Evolutionary conservation across 2,888 invertebrate species (phyloP).

Genomic region (Antitype chi): DNA sequence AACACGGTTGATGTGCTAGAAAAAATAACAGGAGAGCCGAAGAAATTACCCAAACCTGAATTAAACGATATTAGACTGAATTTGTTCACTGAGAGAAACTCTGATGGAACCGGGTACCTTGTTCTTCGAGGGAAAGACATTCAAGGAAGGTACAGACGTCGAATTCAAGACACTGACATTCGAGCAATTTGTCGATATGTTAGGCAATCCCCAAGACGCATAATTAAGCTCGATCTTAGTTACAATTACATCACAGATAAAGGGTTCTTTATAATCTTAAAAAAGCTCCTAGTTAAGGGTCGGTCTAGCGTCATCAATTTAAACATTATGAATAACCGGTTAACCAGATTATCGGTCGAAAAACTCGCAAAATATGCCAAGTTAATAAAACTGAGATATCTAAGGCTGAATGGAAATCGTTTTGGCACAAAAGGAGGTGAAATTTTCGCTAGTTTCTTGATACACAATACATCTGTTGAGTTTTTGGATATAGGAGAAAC

Average conservation of each 20-base stretch:
- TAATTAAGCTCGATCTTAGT: constrained; percentile 88
- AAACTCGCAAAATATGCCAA: constrained; percentile 80
- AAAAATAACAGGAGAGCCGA: constrained; percentile 75
- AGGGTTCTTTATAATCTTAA: constrained; percentile 85
- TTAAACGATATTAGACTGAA: constrained; percentile 80
- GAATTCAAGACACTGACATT: constrained; percentile 88
- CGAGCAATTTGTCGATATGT: constrained; percentile 87
- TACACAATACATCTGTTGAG: constrained; percentile 83
- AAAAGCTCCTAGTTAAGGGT: constrained; percentile 83
- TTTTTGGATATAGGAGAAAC: constrained; percentile 91
- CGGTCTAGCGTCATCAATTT: constrained; percentile 88
- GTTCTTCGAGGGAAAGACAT: constrained; percentile 89
- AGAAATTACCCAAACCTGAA: constrained; percentile 63
- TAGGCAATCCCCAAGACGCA: constrained; percentile 79
- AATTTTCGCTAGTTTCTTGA: constrained; percentile 87
- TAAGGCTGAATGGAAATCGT: constrained; percentile 91
- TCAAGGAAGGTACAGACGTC: constrained; percentile 81
- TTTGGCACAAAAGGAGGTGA: constrained; percentile 89
- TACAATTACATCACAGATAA: constrained; percentile 90
- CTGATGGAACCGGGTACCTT: constrained; percentile 88
- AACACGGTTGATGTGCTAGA: constrained; percentile 72
- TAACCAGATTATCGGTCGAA: constrained; percentile 84
- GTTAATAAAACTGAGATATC: constrained; percentile 84
- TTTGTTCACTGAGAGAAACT: constrained; percentile 88
- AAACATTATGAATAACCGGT: constrained; percentile 90